Percentiles rank a stretch among this genome's conserved stretches.
phyloP scores from a whole-genome alignment of 1,140 invertebrate species.

The Zaprionus kolodkinae region DNA sequence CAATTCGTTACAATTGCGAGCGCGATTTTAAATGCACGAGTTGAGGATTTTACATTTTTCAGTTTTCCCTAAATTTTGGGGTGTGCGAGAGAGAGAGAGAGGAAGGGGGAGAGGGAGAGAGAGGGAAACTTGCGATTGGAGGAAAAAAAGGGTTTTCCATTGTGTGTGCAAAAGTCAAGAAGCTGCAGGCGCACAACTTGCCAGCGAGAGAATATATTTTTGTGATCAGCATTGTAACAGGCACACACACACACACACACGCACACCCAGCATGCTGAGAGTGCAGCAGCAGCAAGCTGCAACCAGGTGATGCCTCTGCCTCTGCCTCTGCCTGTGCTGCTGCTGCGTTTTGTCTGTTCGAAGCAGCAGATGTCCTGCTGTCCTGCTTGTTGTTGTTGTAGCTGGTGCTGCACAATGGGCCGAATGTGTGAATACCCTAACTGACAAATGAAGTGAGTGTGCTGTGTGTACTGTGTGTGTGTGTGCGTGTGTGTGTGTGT shows the following conservation, averaged over 20 bases:
- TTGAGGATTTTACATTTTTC: conserved; percentile 58
- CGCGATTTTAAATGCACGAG: conserved; percentile 65
- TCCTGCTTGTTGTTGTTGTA: conserved; percentile 43
- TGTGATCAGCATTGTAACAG: neutral
- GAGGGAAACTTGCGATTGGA: conserved; percentile 34
- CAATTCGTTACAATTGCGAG: conserved; percentile 69
- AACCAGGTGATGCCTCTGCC: conserved; percentile 61
- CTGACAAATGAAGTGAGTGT: conserved; percentile 61
- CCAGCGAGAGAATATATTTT: neutral
- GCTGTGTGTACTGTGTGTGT: conserved; percentile 22
- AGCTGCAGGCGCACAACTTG: conserved; percentile 65
- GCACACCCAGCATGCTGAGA: neutral
- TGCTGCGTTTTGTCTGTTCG: conserved; percentile 40
- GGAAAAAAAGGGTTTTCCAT: conserved; percentile 54
- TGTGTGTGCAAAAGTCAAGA: conserved; percentile 66
- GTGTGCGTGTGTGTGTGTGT: conserved; percentile 23
- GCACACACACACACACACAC: neutral
- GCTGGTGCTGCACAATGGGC: conserved; percentile 52
- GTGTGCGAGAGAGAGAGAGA: neutral
- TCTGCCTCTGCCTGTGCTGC: conserved; percentile 15
- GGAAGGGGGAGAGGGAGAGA: conserved; percentile 1
- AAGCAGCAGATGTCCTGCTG: conserved; percentile 66
- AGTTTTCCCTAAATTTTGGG: conserved; percentile 31
- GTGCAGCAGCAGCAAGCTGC: conserved; percentile 17
- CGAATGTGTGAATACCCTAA: conserved; percentile 66